Conservation (phyloP, 2,797 vertebrate genomes). For the Pseudotriccus pelzelni region DNA sequence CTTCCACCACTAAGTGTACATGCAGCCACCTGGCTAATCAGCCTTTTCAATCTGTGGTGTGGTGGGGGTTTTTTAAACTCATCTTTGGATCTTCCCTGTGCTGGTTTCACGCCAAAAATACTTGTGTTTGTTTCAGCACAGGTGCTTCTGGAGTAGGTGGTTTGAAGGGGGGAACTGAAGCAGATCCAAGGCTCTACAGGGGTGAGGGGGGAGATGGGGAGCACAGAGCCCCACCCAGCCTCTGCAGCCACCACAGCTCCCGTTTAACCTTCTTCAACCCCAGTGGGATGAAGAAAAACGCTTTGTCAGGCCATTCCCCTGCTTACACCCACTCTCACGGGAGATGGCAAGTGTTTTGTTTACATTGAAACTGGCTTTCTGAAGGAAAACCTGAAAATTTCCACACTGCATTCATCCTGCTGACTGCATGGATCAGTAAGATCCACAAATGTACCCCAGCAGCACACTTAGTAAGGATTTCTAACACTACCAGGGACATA, state of each 20-base stretch:
- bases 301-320: background rate
- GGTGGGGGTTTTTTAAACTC: background rate
- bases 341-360: background rate
- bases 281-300: background rate
- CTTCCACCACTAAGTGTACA: background rate
- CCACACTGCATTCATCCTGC: background rate
- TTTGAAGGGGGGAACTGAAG: background rate
- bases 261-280: background rate
- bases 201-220: fast-evolving
- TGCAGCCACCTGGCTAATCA: background rate
- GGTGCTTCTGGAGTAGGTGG: background rate
- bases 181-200: background rate
- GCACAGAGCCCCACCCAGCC: background rate
- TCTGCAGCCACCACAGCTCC: background rate
- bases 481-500: background rate
- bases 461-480: background rate
- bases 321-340: background rate
- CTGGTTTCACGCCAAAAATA: background rate
- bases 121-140: background rate
- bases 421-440: background rate
- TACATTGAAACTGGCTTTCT: background rate
- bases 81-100: background rate
- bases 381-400: background rate
- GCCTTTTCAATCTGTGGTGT: background rate
- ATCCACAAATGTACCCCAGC: background rate